Conservation (phyloP, 2,888 invertebrate genomes). For the Mesodorylaimus sp. region DNA sequence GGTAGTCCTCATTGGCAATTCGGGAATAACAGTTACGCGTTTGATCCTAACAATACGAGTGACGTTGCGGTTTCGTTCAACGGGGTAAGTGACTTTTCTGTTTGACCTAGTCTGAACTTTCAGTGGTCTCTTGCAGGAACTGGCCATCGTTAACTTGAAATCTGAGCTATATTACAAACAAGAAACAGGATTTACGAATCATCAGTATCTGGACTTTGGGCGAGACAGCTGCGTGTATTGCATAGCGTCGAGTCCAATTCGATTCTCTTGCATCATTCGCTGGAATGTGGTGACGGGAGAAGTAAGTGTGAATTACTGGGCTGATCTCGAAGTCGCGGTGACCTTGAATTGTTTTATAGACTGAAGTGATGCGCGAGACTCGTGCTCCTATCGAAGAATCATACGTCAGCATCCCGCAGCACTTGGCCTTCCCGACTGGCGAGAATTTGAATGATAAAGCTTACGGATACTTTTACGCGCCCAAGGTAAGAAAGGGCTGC, state of each 20-base stretch:
- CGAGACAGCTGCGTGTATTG: conserved; percentile 23
- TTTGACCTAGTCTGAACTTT: background rate
- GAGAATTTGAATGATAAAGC: conserved; percentile 15
- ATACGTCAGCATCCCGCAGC: conserved; percentile 28
- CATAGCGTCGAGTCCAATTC: conserved; percentile 26
- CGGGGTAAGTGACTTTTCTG: background rate
- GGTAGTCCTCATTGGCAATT: conserved; percentile 31
- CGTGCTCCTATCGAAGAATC: background rate
- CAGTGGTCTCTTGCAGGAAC: background rate
- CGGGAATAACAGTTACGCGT: conserved; percentile 22
- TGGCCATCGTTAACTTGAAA: conserved; percentile 7
- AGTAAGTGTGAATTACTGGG: conserved; percentile 15
- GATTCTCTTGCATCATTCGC: conserved; percentile 24
- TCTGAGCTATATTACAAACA: conserved; percentile 5
- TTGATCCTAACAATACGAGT: conserved; percentile 18
- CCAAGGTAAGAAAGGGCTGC: conserved; percentile 4
- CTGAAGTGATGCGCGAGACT: conserved; percentile 1
- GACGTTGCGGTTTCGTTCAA: conserved; percentile 3
- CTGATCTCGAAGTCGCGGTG: conserved; percentile 13
- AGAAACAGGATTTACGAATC: conserved; percentile 14
- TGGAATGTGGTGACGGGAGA: conserved; percentile 20
- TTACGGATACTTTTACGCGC: conserved; percentile 23
- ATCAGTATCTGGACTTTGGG: conserved; percentile 14
- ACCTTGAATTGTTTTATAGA: conserved; percentile 9
- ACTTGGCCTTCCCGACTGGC: conserved; percentile 27